phyloP scores from a whole-genome alignment of 2,113 vertebrate species.

The Machaerirhynchus nigripectus region DNA sequence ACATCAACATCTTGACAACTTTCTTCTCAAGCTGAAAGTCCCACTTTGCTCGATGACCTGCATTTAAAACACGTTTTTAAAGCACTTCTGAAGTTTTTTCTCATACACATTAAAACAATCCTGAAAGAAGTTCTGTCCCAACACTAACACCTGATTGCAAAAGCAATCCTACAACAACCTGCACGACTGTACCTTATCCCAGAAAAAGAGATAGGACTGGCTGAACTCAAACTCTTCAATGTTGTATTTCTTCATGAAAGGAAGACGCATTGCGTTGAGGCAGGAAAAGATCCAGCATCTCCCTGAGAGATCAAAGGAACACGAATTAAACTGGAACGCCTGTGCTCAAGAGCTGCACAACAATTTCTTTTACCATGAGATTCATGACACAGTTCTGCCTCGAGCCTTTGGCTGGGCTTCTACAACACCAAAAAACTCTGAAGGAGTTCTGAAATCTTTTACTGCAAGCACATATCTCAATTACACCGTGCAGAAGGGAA shows the following conservation, averaged over 20 bases:
- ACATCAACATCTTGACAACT: background rate
- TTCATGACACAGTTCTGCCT: background rate
- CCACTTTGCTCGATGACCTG: rapidly evolving
- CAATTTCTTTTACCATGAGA: background rate
- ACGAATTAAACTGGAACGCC: background rate
- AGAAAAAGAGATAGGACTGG: constrained; percentile 96
- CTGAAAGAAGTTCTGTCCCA: background rate
- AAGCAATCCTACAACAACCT: background rate
- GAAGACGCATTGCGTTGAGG: constrained; percentile 96
- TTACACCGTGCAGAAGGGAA: rapidly evolving
- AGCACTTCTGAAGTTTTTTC: background rate
- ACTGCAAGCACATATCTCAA: too few species aligned
- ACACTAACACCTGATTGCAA: background rate
- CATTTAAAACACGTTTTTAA: background rate
- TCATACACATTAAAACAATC: rapidly evolving
- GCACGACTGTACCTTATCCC: constrained; percentile 88
- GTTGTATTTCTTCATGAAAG: constrained; percentile 97
- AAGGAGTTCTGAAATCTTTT: background rate
- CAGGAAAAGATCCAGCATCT: constrained; percentile 99
- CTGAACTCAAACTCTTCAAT: constrained; percentile 99
- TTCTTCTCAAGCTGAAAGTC: background rate
- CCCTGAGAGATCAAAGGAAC: constrained; percentile 76
- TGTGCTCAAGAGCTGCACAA: background rate
- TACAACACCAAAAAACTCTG: background rate
- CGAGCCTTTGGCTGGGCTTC: background rate